A percentile compares a stretch with the other conserved stretches of the same genome.
These are phyloP conservation scores for Lepidostoma basale DNA, from an alignment of 1,140 invertebrate genomes.

Conservation along the genomic window DNA sequence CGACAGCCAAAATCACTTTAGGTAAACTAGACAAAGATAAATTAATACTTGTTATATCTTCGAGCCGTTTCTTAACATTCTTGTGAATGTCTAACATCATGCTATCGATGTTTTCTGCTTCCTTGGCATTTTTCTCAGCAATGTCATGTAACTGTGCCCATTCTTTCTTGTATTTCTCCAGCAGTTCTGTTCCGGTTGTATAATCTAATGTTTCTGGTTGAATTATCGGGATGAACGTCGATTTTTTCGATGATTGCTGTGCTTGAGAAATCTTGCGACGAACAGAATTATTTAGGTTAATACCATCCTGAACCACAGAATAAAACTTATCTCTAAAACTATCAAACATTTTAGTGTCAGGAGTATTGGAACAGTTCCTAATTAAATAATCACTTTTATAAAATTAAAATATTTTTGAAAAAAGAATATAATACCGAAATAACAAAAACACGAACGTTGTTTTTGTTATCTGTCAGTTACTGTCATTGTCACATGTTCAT, in stretches of 20 bases:
- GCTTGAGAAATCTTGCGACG: slow-evolving; percentile 36
- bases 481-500: slow-evolving; percentile 28
- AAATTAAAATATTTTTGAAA: too few relatives aligned
- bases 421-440: not conserved
- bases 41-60: slow-evolving; percentile 31
- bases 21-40: slow-evolving; percentile 20
- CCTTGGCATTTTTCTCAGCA: slow-evolving; percentile 35
- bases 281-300: slow-evolving; percentile 38
- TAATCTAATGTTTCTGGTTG: slow-evolving; percentile 17
- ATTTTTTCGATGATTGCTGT: slow-evolving; percentile 21
- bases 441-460: slow-evolving; percentile 4
- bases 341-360: slow-evolving; percentile 34
- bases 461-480: slow-evolving; percentile 22
- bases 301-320: slow-evolving; percentile 44
- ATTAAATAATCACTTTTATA: not conserved
- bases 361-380: not conserved
- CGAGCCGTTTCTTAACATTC: slow-evolving; percentile 28
- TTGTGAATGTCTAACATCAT: slow-evolving; percentile 32
- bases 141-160: slow-evolving; percentile 37
- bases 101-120: slow-evolving; percentile 33
- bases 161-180: slow-evolving; percentile 40
- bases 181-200: slow-evolving; percentile 25
- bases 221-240: not conserved
- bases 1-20: slow-evolving; percentile 29
- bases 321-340: slow-evolving; percentile 43